Evolutionary conservation across 2,797 vertebrate species (phyloP).

Genomic region (Potorous gilbertii): DNA sequence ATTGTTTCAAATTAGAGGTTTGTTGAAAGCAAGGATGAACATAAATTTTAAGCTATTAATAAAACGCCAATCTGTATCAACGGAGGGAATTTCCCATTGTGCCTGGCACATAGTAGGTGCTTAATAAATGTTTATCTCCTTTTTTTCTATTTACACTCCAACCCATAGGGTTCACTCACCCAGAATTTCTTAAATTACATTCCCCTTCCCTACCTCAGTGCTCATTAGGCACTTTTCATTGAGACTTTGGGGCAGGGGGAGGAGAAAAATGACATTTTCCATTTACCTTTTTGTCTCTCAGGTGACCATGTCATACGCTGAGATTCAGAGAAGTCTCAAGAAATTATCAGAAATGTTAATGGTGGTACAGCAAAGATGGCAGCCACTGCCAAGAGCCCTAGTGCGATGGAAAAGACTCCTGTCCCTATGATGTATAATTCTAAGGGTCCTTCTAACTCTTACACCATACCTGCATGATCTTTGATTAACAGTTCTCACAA

Average conservation of each 20-base stretch:
- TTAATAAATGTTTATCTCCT: no score
- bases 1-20: background rate
- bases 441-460: background rate
- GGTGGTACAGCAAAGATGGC: background rate
- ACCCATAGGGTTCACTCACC: no score
- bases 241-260: background rate
- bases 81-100: background rate
- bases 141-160: no score
- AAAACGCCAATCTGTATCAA: no score
- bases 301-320: background rate
- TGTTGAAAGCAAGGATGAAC: background rate
- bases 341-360: background rate
- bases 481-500: background rate
- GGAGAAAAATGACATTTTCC: background rate
- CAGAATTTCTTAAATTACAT: background rate
- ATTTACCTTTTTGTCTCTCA: background rate
- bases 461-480: background rate
- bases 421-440: background rate
- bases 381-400: background rate
- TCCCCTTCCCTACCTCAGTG: background rate
- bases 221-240: background rate
- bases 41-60: background rate
- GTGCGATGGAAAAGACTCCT: background rate
- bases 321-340: background rate
- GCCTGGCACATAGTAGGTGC: no score